Conservation (phyloP, 2,888 invertebrate species). For the Nemotelus pantherinus region DNA sequence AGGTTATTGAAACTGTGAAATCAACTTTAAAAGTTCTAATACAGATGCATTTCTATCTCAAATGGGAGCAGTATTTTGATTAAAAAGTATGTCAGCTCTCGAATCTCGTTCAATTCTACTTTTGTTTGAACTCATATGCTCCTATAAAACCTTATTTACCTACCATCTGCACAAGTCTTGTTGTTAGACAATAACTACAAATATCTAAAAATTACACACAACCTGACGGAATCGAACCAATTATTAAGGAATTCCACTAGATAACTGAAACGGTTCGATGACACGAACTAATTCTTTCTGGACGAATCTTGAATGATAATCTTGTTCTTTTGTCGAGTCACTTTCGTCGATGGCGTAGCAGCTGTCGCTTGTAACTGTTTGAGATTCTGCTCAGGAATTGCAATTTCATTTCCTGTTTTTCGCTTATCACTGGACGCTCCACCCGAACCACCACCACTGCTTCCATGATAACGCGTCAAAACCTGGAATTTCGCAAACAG, state of each 20-base stretch:
- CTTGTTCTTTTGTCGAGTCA: conserved; percentile 85
- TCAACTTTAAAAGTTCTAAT: too few species aligned
- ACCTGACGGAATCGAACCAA: neutral
- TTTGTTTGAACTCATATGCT: too few species aligned
- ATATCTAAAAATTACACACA: neutral
- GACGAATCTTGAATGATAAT: conserved; percentile 74
- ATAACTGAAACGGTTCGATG: neutral
- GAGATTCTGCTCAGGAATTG: conserved; percentile 74
- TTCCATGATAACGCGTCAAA: conserved; percentile 64
- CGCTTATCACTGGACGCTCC: conserved; percentile 44
- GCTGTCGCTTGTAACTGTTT: conserved; percentile 74
- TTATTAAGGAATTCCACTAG: neutral
- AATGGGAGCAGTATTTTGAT: too few species aligned
- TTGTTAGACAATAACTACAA: neutral
- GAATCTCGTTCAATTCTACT: too few species aligned
- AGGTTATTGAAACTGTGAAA: too few species aligned
- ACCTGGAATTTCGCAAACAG: conserved; percentile 67
- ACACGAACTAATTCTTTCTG: conserved; percentile 58
- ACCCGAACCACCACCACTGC: conserved; percentile 22
- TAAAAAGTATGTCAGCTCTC: too few species aligned
- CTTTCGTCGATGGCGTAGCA: conserved; percentile 74
- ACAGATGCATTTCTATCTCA: too few species aligned
- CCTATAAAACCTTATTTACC: too few species aligned
- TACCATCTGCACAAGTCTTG: too few species aligned
- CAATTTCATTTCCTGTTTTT: conserved; percentile 55